Conservation (phyloP, 2,113 vertebrate genomes). For the Spea multiplicata region DNA sequence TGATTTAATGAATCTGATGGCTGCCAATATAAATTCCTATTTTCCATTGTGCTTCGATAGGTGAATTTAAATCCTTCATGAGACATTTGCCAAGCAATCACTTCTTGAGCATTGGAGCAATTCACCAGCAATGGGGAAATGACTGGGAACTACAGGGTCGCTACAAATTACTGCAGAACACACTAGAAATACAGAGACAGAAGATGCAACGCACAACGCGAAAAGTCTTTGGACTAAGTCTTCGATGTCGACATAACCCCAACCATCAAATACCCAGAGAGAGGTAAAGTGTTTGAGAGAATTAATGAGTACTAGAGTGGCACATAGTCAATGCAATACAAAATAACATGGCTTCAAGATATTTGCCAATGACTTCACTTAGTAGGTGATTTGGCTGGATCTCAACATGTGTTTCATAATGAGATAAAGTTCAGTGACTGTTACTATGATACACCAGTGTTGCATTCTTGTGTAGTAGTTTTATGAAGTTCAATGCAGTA, state of each 20-base stretch:
- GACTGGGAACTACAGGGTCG: conserved; percentile 98
- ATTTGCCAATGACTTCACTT: too few species aligned
- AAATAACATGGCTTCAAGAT: too few species aligned
- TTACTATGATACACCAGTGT: too few species aligned
- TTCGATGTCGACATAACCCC: conserved; percentile 95
- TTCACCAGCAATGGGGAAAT: conserved; percentile 96
- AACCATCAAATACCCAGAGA: conserved; percentile 98
- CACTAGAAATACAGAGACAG: conserved; percentile 84
- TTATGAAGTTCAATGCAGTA: too few species aligned
- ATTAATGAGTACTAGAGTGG: too few species aligned
- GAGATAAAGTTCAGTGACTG: too few species aligned
- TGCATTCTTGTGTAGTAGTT: too few species aligned
- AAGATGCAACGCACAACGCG: conserved; percentile 95
- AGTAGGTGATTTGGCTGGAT: too few species aligned
- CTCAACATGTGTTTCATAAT: too few species aligned
- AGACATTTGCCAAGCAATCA: conserved; percentile 94
- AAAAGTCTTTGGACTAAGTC: conserved; percentile 95
- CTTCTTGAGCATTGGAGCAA: conserved; percentile 93
- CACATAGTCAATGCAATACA: too few species aligned
- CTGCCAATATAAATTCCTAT: not conserved
- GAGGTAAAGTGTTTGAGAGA: conserved; percentile 70
- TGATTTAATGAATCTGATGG: too few species aligned
- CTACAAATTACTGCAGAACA: conserved; percentile 92
- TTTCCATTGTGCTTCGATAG: conserved; percentile 59
- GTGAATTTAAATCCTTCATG: conserved; percentile 98